These are phyloP conservation scores for Trissolcus basalis DNA, from an alignment of 1,140 invertebrate species.

Conservation along the genomic window DNA sequence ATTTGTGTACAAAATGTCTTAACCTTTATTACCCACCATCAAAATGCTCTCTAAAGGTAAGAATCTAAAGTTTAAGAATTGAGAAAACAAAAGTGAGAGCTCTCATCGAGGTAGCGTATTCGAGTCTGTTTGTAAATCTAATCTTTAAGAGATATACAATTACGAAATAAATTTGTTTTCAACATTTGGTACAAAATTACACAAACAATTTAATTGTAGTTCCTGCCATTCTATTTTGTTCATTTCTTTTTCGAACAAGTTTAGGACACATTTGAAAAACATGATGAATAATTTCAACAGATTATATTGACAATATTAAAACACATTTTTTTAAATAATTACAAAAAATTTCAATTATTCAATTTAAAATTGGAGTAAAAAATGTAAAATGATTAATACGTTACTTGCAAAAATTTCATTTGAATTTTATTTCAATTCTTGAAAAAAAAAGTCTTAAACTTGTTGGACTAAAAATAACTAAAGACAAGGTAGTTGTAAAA, in stretches of 20 bases:
- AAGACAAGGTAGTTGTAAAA: constrained; percentile 4
- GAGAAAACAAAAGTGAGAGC: constrained; percentile 25
- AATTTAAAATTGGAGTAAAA: too few relatives aligned
- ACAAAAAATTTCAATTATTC: too few relatives aligned
- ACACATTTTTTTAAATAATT: too few relatives aligned
- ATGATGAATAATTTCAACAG: too few relatives aligned
- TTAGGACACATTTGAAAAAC: too few relatives aligned
- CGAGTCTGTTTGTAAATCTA: constrained; percentile 36
- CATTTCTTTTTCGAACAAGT: constrained; percentile 39
- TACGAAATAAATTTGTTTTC: constrained; percentile 47
- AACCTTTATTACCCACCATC: constrained; percentile 27
- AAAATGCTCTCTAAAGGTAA: constrained; percentile 33
- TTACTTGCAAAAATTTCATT: too few relatives aligned
- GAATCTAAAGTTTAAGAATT: not conserved
- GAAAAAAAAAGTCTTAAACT: constrained; percentile 13
- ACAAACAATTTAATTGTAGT: constrained; percentile 43
- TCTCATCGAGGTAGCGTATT: constrained; percentile 43
- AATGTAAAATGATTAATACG: too few relatives aligned
- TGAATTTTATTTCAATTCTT: not conserved
- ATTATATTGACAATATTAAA: too few relatives aligned
- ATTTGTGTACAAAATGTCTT: constrained; percentile 33
- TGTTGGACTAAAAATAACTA: constrained; percentile 15
- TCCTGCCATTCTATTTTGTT: constrained; percentile 40
- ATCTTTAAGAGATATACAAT: constrained; percentile 9
- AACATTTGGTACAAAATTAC: constrained; percentile 55